Percentiles rank a stretch among this genome's conserved stretches.
phyloP scores from a whole-genome alignment of 2,888 invertebrate species.

The Tenthredo livida region DNA sequence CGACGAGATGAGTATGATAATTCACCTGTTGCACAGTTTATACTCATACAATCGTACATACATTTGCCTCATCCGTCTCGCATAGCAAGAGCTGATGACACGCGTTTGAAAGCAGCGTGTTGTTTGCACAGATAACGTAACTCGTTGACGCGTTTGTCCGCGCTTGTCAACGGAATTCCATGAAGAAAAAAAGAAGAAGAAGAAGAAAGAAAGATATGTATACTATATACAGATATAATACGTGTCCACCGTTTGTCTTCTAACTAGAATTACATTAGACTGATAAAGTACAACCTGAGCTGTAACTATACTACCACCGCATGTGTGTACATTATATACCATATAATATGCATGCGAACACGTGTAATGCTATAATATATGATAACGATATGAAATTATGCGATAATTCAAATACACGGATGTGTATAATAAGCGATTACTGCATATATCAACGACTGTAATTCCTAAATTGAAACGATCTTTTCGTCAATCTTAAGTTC shows the following conservation, averaged over 20 bases:
- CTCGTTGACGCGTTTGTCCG: neutral
- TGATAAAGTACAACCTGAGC: neutral
- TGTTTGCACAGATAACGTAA: constrained; percentile 46
- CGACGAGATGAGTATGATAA: neutral
- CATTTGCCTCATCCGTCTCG: neutral
- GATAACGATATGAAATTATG: neutral
- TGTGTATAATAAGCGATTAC: neutral
- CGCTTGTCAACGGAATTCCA: constrained; percentile 32
- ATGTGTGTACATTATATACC: neutral
- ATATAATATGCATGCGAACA: neutral
- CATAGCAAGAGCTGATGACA: neutral
- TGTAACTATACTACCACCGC: neutral
- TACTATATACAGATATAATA: neutral
- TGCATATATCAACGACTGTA: neutral
- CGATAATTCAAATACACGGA: neutral
- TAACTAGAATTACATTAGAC: neutral
- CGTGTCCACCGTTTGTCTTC: neutral
- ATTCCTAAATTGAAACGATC: neutral
- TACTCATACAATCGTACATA: neutral
- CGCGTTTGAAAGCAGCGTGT: constrained; percentile 22
- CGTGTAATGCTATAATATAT: neutral
- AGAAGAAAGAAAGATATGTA: neutral
- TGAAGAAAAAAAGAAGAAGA: neutral
- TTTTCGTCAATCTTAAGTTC: neutral
- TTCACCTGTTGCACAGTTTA: neutral